Base-by-base conservation (phyloP, 2,888 invertebrate genomes). In the Scrobipalpa costella region DNA sequence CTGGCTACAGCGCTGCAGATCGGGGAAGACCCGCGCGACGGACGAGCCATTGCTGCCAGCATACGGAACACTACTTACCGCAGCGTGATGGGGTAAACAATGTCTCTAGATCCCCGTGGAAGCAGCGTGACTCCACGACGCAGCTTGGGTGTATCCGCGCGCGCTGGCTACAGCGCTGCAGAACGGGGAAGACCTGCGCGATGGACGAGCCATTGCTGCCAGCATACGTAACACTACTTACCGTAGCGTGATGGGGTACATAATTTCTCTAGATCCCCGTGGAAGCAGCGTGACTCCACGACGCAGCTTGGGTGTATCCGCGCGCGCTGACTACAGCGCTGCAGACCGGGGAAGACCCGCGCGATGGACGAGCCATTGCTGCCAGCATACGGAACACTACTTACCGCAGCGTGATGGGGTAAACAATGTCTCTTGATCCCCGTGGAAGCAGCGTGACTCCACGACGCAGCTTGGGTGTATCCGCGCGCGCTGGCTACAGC, bases 381-480 rank as follows among this genome's bases (percentile, higher is more conserved):
- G 92, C 94, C 61, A 92, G 94, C 67, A 95, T 98, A 81, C 94
- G 95, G 75, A 95, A 95, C 73, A 94, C 94, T 49, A 94, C 95
- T 69, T 97, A 97, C 82, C 93, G 93, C 70, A 97, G 97, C 80
- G 95, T 96, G 62, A 96, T 97, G 95, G 97, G 97, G 95, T 96
- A 88, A 92, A 66, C 98, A 98, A 1, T 97, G 92, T 81, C 19
- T 6, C 5, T 3, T 97, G 96, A 96, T 97, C 77, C 94, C 95
- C 67, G 95, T 96, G 62, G 96, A 96, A 82, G 98, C 98, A 17
- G 97, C 97, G 40, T 98, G 98, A 92, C 93, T 97, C 27, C 98
- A 98, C 84, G 98, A 98, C 83, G 97, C 99, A 0, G 97, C 99
- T 57, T 95, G 96, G 93, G 93, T 98, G 68, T 99, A 99, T 85